Conservation (phyloP, 2,888 invertebrate species). For the Aproaerema taeniolella region DNA sequence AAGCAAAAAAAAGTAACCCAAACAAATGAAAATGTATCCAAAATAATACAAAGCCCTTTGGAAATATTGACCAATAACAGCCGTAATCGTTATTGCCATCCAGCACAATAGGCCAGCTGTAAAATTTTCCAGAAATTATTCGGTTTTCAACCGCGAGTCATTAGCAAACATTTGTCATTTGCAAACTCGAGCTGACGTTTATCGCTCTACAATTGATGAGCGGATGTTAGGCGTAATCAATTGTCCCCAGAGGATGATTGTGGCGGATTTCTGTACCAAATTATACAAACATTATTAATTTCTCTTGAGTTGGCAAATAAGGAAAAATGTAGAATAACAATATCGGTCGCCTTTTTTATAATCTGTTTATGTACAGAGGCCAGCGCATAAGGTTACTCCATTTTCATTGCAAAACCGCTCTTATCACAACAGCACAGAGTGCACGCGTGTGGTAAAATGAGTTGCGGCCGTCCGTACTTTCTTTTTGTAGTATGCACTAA, state of each 20-base stretch:
- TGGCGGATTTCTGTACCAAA: constrained; percentile 42
- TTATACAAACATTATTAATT: constrained; percentile 25
- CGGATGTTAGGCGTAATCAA: constrained; percentile 67
- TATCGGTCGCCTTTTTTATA: too few species aligned
- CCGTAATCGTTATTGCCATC: constrained; percentile 2
- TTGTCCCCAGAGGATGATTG: constrained; percentile 55
- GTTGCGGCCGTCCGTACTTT: too few species aligned
- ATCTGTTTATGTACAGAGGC: too few species aligned
- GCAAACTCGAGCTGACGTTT: constrained; percentile 65
- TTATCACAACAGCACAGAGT: too few species aligned
- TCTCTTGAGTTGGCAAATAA: not conserved
- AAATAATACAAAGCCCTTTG: too few species aligned
- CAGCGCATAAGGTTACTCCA: too few species aligned
- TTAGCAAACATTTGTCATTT: constrained; percentile 73
- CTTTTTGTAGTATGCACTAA: too few species aligned
- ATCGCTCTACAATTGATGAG: constrained; percentile 67
- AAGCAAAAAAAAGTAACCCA: not conserved
- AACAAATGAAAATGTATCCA: too few species aligned
- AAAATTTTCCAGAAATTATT: constrained; percentile 54
- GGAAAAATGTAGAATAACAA: too few species aligned
- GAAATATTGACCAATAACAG: constrained; percentile 1
- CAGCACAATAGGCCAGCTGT: constrained; percentile 34
- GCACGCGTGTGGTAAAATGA: too few species aligned
- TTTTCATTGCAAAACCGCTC: too few species aligned
- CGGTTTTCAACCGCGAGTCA: constrained; percentile 55